These are phyloP conservation scores for Babylonia areolata DNA, from an alignment of 1,140 invertebrate genomes.

Conservation along the genomic window DNA sequence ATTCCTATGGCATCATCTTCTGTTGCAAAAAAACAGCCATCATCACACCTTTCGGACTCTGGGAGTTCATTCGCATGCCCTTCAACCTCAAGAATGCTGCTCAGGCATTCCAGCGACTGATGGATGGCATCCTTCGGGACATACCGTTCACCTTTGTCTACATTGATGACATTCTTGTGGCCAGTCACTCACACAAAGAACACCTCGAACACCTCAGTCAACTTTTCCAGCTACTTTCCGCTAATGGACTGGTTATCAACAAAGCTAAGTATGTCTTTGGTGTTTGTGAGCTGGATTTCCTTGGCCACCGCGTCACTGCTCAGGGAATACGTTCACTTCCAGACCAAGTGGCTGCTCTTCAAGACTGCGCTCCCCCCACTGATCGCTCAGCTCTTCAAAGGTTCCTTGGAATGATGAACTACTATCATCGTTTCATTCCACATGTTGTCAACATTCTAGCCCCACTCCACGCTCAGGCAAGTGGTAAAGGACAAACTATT, in stretches of 20 bases:
- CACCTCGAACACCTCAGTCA: too few relatives aligned
- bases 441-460: not conserved
- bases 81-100: constrained; percentile 39
- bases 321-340: not conserved
- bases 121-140: constrained; percentile 33
- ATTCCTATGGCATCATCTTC: constrained; percentile 42
- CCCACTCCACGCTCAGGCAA: constrained; percentile 17
- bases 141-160: too few relatives aligned
- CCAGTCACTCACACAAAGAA: too few relatives aligned
- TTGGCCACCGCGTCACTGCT: constrained; percentile 1
- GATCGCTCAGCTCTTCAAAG: constrained; percentile 32
- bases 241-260: constrained; percentile 17
- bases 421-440: constrained; percentile 30
- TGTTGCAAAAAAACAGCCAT: constrained; percentile 52
- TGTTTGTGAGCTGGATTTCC: constrained; percentile 1
- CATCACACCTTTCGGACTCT: constrained; percentile 52
- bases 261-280: constrained; percentile 25
- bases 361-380: not conserved
- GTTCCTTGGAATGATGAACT: constrained; percentile 32
- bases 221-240: not conserved
- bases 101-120: constrained; percentile 33
- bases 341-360: not conserved
- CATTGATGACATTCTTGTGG: too few relatives aligned
- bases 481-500: constrained; percentile 25
- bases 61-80: constrained; percentile 47